Conservation (phyloP, 1,140 invertebrate genomes). For the Sinella curviseta region DNA sequence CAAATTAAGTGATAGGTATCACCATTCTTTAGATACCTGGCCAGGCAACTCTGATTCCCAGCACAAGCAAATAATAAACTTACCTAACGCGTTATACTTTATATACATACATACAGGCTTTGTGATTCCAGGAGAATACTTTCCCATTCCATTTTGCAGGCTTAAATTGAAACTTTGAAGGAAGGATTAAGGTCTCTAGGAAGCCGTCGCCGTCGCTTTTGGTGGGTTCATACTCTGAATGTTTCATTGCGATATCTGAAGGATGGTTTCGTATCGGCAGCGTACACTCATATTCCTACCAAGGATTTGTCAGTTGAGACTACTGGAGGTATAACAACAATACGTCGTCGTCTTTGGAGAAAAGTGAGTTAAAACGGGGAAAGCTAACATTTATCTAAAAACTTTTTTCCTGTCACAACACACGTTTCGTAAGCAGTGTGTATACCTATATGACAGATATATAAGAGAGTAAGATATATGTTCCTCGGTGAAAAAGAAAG, state of each 20-base stretch:
- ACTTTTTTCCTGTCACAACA: constrained; percentile 5
- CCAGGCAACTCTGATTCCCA: neutral
- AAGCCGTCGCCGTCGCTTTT: neutral
- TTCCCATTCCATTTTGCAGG: neutral
- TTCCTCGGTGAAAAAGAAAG: neutral
- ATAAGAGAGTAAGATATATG: neutral
- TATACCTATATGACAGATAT: neutral
- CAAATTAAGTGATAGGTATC: neutral
- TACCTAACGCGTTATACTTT: too few species aligned
- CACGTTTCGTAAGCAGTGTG: neutral
- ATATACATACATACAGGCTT: too few species aligned
- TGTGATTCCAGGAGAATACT: too few species aligned
- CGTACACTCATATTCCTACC: neutral
- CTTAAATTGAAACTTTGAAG: constrained; percentile 10
- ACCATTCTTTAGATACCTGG: neutral
- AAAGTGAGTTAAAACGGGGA: neutral
- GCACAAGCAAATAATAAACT: too few species aligned
- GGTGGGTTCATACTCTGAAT: neutral
- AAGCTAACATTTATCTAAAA: neutral
- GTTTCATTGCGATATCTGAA: neutral
- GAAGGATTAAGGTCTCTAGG: neutral
- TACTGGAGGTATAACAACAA: neutral
- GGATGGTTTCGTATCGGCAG: neutral
- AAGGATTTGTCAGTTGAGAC: neutral
- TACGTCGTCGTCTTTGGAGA: too few species aligned